Base-by-base conservation (phyloP, 2,113 vertebrate genomes). In the Lota lota region DNA sequence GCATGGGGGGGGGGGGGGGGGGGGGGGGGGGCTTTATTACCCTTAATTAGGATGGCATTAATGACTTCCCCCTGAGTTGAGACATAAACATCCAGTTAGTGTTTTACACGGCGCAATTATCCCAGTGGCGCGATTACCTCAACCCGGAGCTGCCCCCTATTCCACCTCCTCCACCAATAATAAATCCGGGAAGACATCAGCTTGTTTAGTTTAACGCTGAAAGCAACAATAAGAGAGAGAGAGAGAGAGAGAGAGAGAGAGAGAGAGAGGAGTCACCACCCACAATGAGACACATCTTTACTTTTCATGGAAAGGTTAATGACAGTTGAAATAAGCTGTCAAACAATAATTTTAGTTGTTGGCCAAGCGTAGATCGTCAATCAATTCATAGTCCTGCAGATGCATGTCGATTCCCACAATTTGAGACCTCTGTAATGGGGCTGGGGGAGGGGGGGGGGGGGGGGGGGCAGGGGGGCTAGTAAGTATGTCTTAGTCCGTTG, bases 1-100 rank as follows among this genome's bases (percentile, higher is more conserved):
- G 18, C 33, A 61, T 18, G 40, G 2, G 64, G 12, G 64, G 15
- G 64, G 5, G 1, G 17, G 56, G 18, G 56, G 56, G 56, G 85
- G 74, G 79, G 81, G 82, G 67, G 75, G 78, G 73, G 67, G 68
- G 22, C 76, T 82, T 88, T 84, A 88, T 87, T 87, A 68, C 88
- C 77, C 81, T 87, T 89, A 88, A 90, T 89, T 84, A 88, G 87
- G 79, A 84, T 84, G 82, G 78, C 87, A 91, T 89, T 89, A 90
- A 91, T 90, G 86, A 82, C 83, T 89, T 90, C 86, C 89, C 88
- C 69, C 79, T 77, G 86, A 84, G 76, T 67, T 67, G 77, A 82
- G 83, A 87, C 79, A 85, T 89, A 87, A 91, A 90, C 86, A 86
- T 85, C 75, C 82, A 88, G 83, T 86, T 86, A 81, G 79, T 73